Evolutionary conservation across 2,797 vertebrate genomes (phyloP), one percentile per base, ranked within the genome.

Genomic region (Coreius guichenoti): DNA sequence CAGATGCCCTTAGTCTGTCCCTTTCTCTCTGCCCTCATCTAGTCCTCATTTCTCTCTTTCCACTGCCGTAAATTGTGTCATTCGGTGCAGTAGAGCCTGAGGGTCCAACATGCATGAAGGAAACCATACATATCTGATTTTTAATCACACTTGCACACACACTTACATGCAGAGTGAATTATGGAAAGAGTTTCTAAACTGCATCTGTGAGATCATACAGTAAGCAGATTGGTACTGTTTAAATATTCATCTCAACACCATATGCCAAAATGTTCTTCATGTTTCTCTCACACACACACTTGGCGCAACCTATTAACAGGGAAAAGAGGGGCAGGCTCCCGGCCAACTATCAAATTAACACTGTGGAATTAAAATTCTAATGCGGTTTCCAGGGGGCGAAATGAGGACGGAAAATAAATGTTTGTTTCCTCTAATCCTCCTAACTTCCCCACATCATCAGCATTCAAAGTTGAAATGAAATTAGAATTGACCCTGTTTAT

Each of bases 281-380:
- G 80, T 78, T 80, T 78, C 67, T 82, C 61, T 58, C 79, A 79
- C 82, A 65, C 74, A 45, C 81, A 65, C 29, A 14, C 29, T 23
- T 23, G 31, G 36, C 51, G 36, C 58, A 77, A 76, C 33, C 74
- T 75, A 89, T 88, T 86, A 84, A 80, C 58, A 82, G 61, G 26
- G 61, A 78, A 86, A 68, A 81, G 61, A 86, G 77, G 81, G 86
- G 85, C 69, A 88, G 91, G 63, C 89, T 90, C 91, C 92, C 29
- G 39, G 88, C 77, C 88, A 93, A 90, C 90, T 83, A 93, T 93
- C 91, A 91, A 92, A 94, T 94, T 94, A 93, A 92, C 90, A 85
- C 89, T 72, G 73, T 73, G 82, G 88, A 94, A 92, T 91, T 93
- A 86, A 88, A 92, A 93, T 89, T 89, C 87, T 92, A 91, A 94